Evolutionary conservation across 2,797 vertebrate genomes (phyloP), one percentile per base, ranked within the genome.

Genomic region (Anas bernieri): DNA sequence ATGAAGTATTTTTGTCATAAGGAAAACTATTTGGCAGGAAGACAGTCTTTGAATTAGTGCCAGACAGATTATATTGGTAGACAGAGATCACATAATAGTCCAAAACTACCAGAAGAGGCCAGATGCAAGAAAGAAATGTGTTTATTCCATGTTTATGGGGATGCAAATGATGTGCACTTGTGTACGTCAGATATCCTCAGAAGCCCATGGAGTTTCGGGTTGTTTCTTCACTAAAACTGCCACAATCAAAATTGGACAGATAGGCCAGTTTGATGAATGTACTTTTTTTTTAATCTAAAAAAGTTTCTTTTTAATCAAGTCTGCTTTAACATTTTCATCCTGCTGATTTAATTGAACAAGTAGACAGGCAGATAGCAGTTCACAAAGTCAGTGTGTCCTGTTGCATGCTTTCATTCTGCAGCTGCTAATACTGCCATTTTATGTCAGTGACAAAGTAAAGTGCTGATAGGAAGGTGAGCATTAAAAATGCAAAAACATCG

Each of bases 71-170:
- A 68, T 82, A 69, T 72, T 86, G 88, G 45, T 86, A 68, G 63
- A 41, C 41, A 75, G 86, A 89, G 77, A 87, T 93, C 91, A 89
- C 46, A n/a, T 92, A 92, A 76, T 55, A 93, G 78, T 92, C 59
- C 58, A 92, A 87, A 93, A 33, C 61, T 91, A 89, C 82, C 26
- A 20, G 58, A 90, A 88, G 37, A 83, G 56, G 68, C 90, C 63
- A 86, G 75, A 86, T 88, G 72, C 64, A 85, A 92, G 52, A 79
- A 87, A 85, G 45, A 86, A 92, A 80, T 75, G 30, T 69, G 61
- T 73, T 94, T 86, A 61, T 93, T 72, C 91, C 37, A n/a, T 52
- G 37, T 64, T 93, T 78, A 55, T 75, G 61, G 22, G 22, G 33
- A 62, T 83, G 58, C 80, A 90, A 88, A 76, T 72, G 11, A n/a